phyloP scores from a whole-genome alignment of 2,797 vertebrate species.

The Limosa lapponica region DNA sequence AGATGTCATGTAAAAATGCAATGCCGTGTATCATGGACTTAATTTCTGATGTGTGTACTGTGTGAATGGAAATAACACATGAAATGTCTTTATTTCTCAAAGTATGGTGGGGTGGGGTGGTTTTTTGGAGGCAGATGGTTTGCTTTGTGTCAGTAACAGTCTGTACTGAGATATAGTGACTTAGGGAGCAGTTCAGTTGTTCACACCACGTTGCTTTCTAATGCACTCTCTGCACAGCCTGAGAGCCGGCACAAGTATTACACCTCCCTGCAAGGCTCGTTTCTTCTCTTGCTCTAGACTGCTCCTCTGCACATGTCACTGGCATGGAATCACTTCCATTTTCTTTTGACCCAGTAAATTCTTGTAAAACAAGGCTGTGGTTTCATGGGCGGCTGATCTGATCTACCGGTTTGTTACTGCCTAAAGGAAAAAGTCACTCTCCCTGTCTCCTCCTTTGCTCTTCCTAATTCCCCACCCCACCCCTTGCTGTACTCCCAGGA shows the following conservation, averaged over 20 bases:
- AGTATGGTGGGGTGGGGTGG: not conserved
- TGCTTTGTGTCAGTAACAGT: not conserved
- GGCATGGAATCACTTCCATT: not conserved
- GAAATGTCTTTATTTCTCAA: not conserved
- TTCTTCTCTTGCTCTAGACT: not conserved
- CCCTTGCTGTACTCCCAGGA: rapidly evolving
- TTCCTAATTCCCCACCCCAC: not conserved
- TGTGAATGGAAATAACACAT: not conserved
- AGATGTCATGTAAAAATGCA: not conserved
- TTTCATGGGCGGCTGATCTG: not conserved
- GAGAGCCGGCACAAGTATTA: not conserved
- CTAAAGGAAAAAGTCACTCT: not conserved
- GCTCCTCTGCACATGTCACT: not conserved
- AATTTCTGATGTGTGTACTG: not conserved
- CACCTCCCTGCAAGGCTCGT: not conserved
- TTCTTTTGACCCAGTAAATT: not conserved
- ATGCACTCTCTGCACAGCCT: not conserved
- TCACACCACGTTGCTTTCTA: not conserved
- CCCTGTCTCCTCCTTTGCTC: not conserved
- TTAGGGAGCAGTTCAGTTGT: not conserved
- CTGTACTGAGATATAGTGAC: not conserved
- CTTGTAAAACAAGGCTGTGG: not conserved
- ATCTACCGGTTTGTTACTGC: not conserved
- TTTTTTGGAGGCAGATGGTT: too few relatives aligned
- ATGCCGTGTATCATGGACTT: not conserved